These are phyloP conservation scores for Micrastur ruficollis DNA, from an alignment of 2,797 vertebrate genomes.

Conservation along the genomic window DNA sequence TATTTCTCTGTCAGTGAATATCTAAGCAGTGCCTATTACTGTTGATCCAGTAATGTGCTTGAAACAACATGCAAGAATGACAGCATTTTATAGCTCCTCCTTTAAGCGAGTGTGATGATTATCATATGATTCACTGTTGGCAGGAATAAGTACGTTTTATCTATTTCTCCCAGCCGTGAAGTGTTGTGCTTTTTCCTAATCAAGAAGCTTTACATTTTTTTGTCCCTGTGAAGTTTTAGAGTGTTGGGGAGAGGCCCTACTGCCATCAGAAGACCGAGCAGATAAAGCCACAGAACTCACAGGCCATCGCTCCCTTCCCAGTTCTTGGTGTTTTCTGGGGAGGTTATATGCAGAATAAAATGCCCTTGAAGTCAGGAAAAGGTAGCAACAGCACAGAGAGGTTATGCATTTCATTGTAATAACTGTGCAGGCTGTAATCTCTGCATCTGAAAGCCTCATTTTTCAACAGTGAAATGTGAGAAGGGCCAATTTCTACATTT, in stretches of 20 bases:
- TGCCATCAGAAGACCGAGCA: neutral
- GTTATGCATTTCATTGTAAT: neutral
- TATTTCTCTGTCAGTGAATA: neutral
- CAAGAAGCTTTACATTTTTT: neutral
- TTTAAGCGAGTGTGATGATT: neutral
- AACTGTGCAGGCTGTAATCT: neutral
- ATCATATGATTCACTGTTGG: slow-evolving; percentile 33
- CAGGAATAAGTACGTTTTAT: neutral
- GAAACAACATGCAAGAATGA: slow-evolving; percentile 30
- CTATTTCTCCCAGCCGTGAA: neutral
- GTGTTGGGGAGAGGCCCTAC: neutral
- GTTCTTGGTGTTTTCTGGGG: neutral
- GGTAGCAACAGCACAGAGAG: neutral
- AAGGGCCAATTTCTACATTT: neutral
- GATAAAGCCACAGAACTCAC: neutral
- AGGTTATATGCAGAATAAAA: neutral
- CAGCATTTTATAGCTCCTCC: neutral
- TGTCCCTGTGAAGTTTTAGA: neutral
- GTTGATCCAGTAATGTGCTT: neutral
- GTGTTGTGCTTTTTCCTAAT: neutral
- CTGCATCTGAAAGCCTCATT: neutral
- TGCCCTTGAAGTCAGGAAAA: neutral
- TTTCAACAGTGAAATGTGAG: slow-evolving; percentile 18
- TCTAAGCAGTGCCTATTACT: neutral
- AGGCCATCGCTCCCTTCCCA: neutral